Evolutionary conservation across 2,797 vertebrate species (phyloP).

Genomic region (Melopsittacus undulatus): DNA sequence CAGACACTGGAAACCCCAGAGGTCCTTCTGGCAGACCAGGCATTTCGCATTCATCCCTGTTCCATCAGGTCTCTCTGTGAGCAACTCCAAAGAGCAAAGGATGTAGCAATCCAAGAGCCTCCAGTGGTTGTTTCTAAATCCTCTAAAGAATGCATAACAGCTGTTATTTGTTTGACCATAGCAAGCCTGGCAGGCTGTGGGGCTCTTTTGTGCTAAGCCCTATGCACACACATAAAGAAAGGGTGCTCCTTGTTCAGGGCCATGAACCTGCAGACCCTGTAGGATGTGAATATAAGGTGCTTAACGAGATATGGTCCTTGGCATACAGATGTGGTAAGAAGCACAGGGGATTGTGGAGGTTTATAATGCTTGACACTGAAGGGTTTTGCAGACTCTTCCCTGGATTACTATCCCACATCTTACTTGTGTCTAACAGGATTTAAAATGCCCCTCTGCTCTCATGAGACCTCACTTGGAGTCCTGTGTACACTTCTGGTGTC

Average conservation of each 20-base stretch:
- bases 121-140: not conserved
- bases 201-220: not conserved
- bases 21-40: rapidly evolving
- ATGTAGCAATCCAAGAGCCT: not conserved
- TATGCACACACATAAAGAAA: not conserved
- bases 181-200: not conserved
- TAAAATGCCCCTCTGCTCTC: not conserved
- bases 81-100: not conserved
- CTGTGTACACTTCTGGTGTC: too few species aligned
- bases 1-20: not conserved
- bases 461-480: too few species aligned
- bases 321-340: not conserved
- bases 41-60: not conserved
- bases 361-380: not conserved
- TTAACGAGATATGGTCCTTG: not conserved
- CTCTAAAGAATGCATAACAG: not conserved
- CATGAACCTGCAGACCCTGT: not conserved
- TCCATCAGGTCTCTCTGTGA: not conserved
- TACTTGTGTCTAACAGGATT: constrained; percentile 32
- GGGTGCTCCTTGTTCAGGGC: not conserved
- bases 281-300: not conserved
- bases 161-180: not conserved
- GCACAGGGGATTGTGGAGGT: rapidly evolving
- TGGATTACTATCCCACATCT: not conserved
- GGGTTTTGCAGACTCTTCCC: not conserved